Conservation (phyloP, 2,113 vertebrate genomes). For the Microcebus griseorufus region DNA sequence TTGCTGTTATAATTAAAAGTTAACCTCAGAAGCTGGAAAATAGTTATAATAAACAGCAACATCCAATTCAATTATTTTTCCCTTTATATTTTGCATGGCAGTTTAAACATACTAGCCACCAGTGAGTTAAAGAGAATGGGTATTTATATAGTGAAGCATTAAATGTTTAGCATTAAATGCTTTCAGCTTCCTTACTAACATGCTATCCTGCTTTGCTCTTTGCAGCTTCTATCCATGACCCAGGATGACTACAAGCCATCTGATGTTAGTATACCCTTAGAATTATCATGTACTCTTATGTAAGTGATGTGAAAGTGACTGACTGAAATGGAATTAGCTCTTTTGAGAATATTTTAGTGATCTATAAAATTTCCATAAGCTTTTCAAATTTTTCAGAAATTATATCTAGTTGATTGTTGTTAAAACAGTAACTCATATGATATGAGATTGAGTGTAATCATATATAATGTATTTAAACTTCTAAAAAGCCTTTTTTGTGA, state of each 20-base stretch:
- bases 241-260: slow-evolving; percentile 96
- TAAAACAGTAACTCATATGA: neutral
- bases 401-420: neutral
- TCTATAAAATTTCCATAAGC: neutral
- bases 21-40: neutral
- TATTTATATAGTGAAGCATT: slow-evolving; percentile 46
- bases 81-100: slow-evolving; percentile 65
- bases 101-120: slow-evolving; percentile 52
- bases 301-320: slow-evolving; percentile 42
- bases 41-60: neutral
- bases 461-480: neutral
- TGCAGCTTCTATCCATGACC: slow-evolving; percentile 95
- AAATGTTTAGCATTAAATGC: slow-evolving; percentile 41
- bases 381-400: slow-evolving; percentile 8
- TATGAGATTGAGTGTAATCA: neutral
- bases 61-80: slow-evolving; percentile 5
- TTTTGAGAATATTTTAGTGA: neutral
- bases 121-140: neutral
- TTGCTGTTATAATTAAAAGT: neutral
- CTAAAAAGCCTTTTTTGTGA: neutral
- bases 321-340: neutral
- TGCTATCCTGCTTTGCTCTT: slow-evolving; percentile 86
- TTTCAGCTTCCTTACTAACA: slow-evolving; percentile 81
- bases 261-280: slow-evolving; percentile 93
- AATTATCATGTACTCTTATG: slow-evolving; percentile 60